Percentiles rank a stretch among this genome's conserved stretches.
phyloP scores from a whole-genome alignment of 1,140 invertebrate species.

The roundworm (Caenorhabditis elegans) region WBcel235 BX284604.4:12950501-12951000 shows the following conservation, averaged over 20 bases:
- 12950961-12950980: constrained; percentile 68
- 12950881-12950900: constrained; percentile 56
- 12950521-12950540: too few relatives aligned
- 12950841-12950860: constrained; percentile 69
- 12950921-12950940: constrained; percentile 59
- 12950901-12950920: constrained; percentile 65
- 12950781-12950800: neutral
- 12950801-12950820: neutral
- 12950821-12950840: constrained; percentile 67
- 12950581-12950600: too few relatives aligned
- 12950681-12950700: neutral
- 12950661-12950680: too few relatives aligned
- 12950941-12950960: neutral
- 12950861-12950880: constrained; percentile 68
- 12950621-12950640: too few relatives aligned
- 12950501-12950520: too few relatives aligned
- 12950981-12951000: constrained; percentile 69
- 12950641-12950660: too few relatives aligned
- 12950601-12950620: too few relatives aligned
- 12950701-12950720: neutral
- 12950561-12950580: too few relatives aligned
- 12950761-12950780: neutral
- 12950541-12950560: too few relatives aligned
- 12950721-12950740: neutral
- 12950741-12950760: neutral